phyloP scores from a whole-genome alignment of 2,113 vertebrate genomes.

The Grus americana region DNA sequence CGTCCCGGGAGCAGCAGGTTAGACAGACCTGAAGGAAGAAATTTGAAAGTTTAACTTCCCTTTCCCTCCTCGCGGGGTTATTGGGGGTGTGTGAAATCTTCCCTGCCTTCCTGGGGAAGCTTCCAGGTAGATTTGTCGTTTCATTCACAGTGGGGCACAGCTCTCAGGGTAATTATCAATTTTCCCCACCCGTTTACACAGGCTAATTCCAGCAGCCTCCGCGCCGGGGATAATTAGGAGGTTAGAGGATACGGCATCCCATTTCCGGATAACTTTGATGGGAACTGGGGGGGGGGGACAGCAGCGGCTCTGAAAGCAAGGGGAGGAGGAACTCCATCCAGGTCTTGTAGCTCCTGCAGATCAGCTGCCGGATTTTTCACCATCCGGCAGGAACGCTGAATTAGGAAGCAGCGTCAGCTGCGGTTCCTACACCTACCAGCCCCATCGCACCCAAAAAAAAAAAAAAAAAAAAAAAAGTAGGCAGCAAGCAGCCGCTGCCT shows the following conservation, averaged over 20 bases:
- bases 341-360: too few species aligned
- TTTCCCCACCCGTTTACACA: neutral
- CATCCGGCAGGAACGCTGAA: neutral
- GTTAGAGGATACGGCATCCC: neutral
- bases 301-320: too few species aligned
- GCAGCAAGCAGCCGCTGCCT: neutral
- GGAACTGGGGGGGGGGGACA: neutral
- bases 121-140: neutral
- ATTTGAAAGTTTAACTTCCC: fast-evolving
- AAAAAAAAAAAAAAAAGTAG: neutral
- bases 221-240: neutral
- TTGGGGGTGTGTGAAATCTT: neutral
- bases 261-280: neutral
- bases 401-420: neutral
- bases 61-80: neutral
- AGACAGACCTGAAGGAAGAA: conserved; percentile 83
- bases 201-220: neutral
- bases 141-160: neutral
- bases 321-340: too few species aligned
- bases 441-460: neutral
- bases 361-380: neutral
- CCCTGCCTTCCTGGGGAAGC: neutral
- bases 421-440: too few species aligned
- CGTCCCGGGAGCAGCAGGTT: conserved; percentile 86
- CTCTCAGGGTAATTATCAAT: neutral